Base-by-base conservation (phyloP, 2,113 vertebrate species). In the Arvicanthis niloticus region DNA sequence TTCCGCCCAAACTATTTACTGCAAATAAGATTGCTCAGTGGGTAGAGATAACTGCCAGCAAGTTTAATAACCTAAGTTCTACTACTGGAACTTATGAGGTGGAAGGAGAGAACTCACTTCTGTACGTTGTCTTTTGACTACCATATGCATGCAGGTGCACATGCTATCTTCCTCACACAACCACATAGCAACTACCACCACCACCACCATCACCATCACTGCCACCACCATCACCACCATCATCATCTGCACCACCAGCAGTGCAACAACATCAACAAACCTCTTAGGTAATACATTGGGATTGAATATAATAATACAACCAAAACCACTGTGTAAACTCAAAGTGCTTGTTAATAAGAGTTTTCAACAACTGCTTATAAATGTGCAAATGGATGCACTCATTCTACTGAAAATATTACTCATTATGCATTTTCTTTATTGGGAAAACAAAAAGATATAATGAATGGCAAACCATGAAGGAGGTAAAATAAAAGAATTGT, bases 381-480 rank as follows among this genome's bases (percentile, higher is more conserved):
- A 81, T 45, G 58, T 89, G 26, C 29, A 85, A 96, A 76, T 91
- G 22, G 78, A 80, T 76, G 8, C 4, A 81, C 17, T 80, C 42
- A 81, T 6, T 90, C n/a, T 92, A 9, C 56, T 78, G 48, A 15
- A 9, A 91, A 75, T 85, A 78, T 76, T 53, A 88, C 51, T 95
- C 89, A 91, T 73, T 88, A 22, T 7, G 3, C 58, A 76, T 48
- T 95, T 96, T 70, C 70, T 91, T 91, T 76, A 90, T 24, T 93
- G 24, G 24, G n/a, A 95, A 95, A 95, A 68, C 7, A 75, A 77
- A 92, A 92, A 51, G 8, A 65, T 42, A 24, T 53, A 81, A 81
- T n/a, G 70, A 68, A 84, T 67, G 26, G 31, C 42, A 26, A 93
- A 62, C 51, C 72, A 45, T 72, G n/a, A 34, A 87, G 73, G 45